Conservation (phyloP, 23 tunicate genomes). For the Trididemnum miniatum region DNA sequence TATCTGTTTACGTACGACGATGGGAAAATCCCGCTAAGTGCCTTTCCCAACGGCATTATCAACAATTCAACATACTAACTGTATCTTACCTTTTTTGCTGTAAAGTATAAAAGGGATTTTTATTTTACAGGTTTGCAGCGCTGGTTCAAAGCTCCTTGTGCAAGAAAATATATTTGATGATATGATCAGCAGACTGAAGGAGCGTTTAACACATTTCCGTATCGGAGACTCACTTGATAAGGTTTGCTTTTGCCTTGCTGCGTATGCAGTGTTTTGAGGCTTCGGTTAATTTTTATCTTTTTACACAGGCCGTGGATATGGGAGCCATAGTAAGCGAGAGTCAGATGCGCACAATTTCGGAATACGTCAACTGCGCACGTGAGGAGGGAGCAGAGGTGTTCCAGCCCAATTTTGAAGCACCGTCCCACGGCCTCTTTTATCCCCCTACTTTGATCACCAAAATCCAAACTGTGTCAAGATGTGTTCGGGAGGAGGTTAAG, state of each 20-base stretch:
- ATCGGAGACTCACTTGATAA: conserved; percentile 92
- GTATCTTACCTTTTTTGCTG: no score
- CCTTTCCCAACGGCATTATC: no score
- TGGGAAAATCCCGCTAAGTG: no score
- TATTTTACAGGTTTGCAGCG: conserved; percentile 89
- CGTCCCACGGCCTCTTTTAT: conserved; percentile 67
- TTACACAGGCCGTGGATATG: conserved; percentile 73
- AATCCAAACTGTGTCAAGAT: conserved; percentile 89
- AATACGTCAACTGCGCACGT: conserved; percentile 78
- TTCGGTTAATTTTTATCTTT: background rate
- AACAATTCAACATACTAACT: no score
- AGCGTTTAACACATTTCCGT: conserved; percentile 83
- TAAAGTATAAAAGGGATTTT: background rate
- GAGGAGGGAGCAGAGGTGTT: conserved; percentile 88
- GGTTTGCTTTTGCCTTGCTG: conserved; percentile 56
- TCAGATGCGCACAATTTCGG: conserved; percentile 80
- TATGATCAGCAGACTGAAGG: conserved; percentile 63
- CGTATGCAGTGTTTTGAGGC: background rate
- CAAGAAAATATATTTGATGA: conserved; percentile 93
- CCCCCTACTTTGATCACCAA: conserved; percentile 97
- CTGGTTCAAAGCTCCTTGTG: conserved; percentile 85
- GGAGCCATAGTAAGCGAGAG: conserved; percentile 86
- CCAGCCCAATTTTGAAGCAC: conserved; percentile 57
- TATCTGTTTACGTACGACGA: no score
- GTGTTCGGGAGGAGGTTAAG: conserved; percentile 93